Evolutionary conservation across 2,888 invertebrate species (phyloP), one percentile per base, ranked within the genome.

Genomic region (Drosophila emarginata): DNA sequence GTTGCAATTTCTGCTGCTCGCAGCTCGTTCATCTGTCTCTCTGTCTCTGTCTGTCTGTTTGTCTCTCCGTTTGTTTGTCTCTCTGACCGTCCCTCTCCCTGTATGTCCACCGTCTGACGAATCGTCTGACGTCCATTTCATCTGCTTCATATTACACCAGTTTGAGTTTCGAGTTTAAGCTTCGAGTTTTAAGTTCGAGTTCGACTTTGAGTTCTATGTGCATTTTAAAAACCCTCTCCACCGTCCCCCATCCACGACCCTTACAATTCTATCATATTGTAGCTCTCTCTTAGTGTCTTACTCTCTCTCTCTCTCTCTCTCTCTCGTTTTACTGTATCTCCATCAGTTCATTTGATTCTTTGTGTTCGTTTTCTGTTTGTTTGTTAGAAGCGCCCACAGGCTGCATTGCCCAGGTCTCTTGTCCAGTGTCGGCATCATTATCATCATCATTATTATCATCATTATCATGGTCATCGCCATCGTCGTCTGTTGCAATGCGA

Each of bases 1-100:
- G 91, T 81, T 91, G 91, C 91, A 91, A 91, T 91, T 91, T 90
- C 91, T 91, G 88, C 81, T 89, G 80, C 63, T 66, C 61, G 52
- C 61, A 69, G 65, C 69, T 69, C 58, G 62, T 70, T 67, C 32
- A 39, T 52, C 39, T 45, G 45, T 45, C 21, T 45, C 18, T 21
- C 45, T 45, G 45, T 18, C 11, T 7, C 9, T 40, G 18, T 40
- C 9, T 4, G 4, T 57, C 11, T 26, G 12, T 23, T n/a, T n/a
- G 9, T 32, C 52, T 37, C 1, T 32, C 32, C 51, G 32, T 40
- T 28, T 39, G 21, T 39, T 40, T 15, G 40, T 28, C 6, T 28
- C 4, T 6, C 28, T 28, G 60, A 64, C 52, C 15, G 40, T 58
- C 59, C 39, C 53, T 58, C 52, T 60, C 53, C 64, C 64, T 60